phyloP scores from a whole-genome alignment of 2,888 invertebrate species.

The Geophilus truncorum region DNA sequence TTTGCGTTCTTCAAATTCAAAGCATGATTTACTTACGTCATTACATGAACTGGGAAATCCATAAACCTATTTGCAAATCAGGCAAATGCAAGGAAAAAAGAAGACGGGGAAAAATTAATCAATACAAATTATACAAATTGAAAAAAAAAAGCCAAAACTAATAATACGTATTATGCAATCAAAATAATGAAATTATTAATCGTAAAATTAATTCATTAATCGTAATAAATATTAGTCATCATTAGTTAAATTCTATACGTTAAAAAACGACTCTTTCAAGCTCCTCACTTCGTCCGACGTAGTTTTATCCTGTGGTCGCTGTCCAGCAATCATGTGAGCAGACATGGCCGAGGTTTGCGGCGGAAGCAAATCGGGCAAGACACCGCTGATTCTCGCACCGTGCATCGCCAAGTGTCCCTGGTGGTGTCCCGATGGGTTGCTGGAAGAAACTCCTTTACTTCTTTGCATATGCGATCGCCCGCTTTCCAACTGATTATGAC shows the following conservation, averaged over 20 bases:
- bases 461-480: conserved; percentile 32
- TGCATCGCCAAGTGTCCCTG: conserved; percentile 43
- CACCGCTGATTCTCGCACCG: conserved; percentile 77
- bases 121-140: background rate
- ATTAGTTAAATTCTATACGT: background rate
- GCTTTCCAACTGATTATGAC: conserved; percentile 35
- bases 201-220: background rate
- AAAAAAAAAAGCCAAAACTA: background rate
- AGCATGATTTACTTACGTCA: conserved; percentile 30
- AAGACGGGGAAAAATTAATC: conserved; percentile 8
- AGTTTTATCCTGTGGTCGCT: conserved; percentile 78
- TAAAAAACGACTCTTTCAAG: background rate
- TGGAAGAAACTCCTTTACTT: conserved; percentile 35
- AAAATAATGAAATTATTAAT: background rate
- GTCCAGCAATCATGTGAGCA: conserved; percentile 56
- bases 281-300: conserved; percentile 87
- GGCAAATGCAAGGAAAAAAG: conserved; percentile 18
- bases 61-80: conserved; percentile 29
- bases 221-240: background rate
- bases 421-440: conserved; percentile 41
- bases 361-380: conserved; percentile 90
- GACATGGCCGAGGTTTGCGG: conserved; percentile 51
- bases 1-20: too few relatives aligned
- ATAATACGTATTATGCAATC: background rate
- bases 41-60: conserved; percentile 31